Percentiles rank a stretch among this genome's conserved stretches.
Conservation (phyloP, 2,113 vertebrate species). For the Zosterops borbonicus region DNA sequence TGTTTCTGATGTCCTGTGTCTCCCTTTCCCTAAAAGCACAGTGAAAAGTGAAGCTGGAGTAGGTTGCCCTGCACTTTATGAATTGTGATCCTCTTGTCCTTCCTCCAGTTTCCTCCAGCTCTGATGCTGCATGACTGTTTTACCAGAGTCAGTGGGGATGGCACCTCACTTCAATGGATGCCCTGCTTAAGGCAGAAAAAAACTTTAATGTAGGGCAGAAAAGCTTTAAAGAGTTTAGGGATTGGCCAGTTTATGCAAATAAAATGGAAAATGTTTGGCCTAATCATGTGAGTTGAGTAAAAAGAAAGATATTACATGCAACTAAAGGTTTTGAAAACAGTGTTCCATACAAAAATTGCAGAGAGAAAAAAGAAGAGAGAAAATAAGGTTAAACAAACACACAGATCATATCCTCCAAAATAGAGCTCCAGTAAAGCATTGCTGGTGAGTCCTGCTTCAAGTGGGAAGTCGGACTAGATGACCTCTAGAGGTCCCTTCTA, state of each 20-base stretch:
- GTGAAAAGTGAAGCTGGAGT: background rate
- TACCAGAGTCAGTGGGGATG: background rate
- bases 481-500: conserved; percentile 67
- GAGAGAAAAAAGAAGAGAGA: background rate
- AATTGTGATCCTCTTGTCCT: background rate
- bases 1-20: background rate
- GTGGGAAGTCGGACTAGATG: background rate
- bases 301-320: background rate
- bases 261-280: background rate
- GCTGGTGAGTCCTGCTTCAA: background rate
- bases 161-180: background rate
- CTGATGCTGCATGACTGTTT: background rate
- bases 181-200: background rate
- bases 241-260: background rate
- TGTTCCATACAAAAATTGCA: background rate
- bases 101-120: background rate
- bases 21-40: background rate
- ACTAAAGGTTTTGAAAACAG: background rate
- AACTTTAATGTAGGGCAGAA: background rate
- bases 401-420: background rate
- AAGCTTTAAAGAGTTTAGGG: background rate
- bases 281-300: background rate
- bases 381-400: background rate
- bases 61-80: background rate
- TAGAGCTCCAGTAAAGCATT: background rate